Evolutionary conservation across 2,797 vertebrate genomes (phyloP), one percentile per base, ranked within the genome.

Genomic region (Neosilurus hyrtlii): DNA sequence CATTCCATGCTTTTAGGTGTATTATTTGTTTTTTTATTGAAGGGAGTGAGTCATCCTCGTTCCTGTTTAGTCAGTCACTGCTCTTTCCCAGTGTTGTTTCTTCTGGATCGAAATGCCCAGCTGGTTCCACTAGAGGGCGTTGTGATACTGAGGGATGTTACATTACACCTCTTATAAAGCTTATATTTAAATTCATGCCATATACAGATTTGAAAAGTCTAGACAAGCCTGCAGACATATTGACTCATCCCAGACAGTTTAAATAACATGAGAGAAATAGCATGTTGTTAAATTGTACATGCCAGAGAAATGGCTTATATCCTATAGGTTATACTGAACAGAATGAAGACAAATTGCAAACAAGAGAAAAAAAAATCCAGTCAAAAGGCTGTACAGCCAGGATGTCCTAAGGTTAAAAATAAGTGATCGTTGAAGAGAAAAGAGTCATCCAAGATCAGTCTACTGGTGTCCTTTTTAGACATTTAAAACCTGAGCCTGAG

Each of bases 11-110:
- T 5, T 67, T 76, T 35, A 56, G 37, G 10, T 65, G 43, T 15
- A 51, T 81, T 9, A 10, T 30, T 14, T 75, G 73, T 52, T 61
- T 10, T 68, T 35, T 12, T 35, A 54, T 80, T 82, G 8, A 43
- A 43, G 30, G 30, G 30, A 30, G 18, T 24, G 37, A 49, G 15
- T 56, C 49, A 15, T 54, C 4, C 24, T 72, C 66, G n/a, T 22
- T 59, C 16, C 71, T 63, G 61, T 80, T 91, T 93, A 93, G 93
- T 94, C 77, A 57, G 91, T 92, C 90, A 88, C 88, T n/a, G 75
- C 84, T 68, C 87, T 78, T 12, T 20, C 66, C 66, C 4, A 57
- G 35, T 35, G 8, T 10, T 24, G 52, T 59, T 70, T 71, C 1
- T 43, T 5, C 59, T 59, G n/a, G 9, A 70, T 54, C 1, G 3